Evolutionary conservation across 92 coral and sea anemone species (phyloP), one percentile per base, ranked within the genome.

Genomic region (Virgularia gustaviana): DNA sequence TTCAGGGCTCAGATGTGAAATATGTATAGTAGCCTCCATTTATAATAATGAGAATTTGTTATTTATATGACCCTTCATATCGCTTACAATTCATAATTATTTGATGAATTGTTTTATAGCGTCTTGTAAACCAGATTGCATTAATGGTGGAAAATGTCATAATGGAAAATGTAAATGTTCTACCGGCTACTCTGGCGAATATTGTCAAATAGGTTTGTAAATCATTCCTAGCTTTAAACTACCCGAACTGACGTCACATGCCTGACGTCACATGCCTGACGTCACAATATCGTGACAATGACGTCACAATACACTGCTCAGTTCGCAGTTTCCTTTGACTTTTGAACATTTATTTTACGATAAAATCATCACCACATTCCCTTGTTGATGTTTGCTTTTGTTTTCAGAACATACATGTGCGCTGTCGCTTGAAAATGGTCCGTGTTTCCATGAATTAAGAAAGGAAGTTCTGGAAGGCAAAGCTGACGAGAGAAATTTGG

Each of bases 121-220:
- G 62, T 54, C 71, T 22, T 88, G 95, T 71, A 38, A 57, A 35
- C 89, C 87, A 16, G 83, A 80, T 68, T 90, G 97, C 33, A 78
- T 90, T 63, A 90, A 90, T 44, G 97, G 97, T 6, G 97, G 90
- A 9, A 73, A 57, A 12, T 90, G 97, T 57, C 82, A 83, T 4
- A 85, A 85, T 23, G 38, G 64, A 6, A 75, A 65, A 57, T 90
- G 97, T 57, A 72, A 41, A 13, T 90, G 97, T 53, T 67, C 83
- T 23, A n/a, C 73, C 0, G 95, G 97, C 3, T 88, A 82, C 57
- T 80, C 83, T 32, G 97, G 97, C 13, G 65, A 63, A 29, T 78
- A 79, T 65, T 90, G 97, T 56, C 84, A 83, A 76, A 80, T 77
- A 36, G 97, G 97, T 90, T 78, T 65, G 85, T 53, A 13, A n/a